Conservation (phyloP, 2,797 vertebrate species). For the Myotis myotis region DNA sequence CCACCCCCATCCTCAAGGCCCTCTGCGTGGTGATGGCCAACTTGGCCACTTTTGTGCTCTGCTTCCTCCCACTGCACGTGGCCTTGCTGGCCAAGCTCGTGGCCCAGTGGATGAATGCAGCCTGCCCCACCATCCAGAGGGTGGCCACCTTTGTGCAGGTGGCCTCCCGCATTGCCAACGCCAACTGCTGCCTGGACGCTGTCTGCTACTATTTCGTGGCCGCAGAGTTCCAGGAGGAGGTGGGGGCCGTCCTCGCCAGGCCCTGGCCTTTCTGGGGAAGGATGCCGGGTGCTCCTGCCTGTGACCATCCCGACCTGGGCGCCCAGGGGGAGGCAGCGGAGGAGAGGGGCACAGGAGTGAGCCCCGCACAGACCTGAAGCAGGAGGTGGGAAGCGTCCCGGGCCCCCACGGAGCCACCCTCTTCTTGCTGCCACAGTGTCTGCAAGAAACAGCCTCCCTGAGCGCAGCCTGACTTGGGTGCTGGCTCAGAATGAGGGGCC, state of each 20-base stretch:
- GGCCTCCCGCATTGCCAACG: constrained; percentile 83
- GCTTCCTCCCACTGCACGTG: constrained; percentile 86
- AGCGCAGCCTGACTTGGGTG: background rate
- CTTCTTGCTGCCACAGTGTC: background rate
- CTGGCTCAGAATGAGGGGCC: background rate
- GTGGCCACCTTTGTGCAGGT: background rate
- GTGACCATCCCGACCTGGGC: background rate
- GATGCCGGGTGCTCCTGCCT: background rate
- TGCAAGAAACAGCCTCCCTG: background rate
- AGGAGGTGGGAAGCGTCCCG: fast-evolving
- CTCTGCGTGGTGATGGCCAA: constrained; percentile 85
- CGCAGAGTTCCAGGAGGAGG: constrained; percentile 77
- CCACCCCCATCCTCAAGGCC: constrained; percentile 73
- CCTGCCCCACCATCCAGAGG: background rate
- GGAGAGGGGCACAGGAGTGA: background rate
- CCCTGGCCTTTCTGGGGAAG: background rate
- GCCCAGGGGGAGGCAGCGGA: background rate
- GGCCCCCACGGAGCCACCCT: background rate
- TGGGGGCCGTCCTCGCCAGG: constrained; percentile 44
- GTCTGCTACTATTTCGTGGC: constrained; percentile 90
- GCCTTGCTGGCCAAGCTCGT: background rate
- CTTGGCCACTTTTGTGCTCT: constrained; percentile 86
- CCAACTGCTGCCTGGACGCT: constrained; percentile 90
- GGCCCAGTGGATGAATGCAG: fast-evolving
- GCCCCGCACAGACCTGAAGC: background rate